These are phyloP conservation scores for Limonius californicus DNA, from an alignment of 1,140 invertebrate species.

Conservation along the genomic window DNA sequence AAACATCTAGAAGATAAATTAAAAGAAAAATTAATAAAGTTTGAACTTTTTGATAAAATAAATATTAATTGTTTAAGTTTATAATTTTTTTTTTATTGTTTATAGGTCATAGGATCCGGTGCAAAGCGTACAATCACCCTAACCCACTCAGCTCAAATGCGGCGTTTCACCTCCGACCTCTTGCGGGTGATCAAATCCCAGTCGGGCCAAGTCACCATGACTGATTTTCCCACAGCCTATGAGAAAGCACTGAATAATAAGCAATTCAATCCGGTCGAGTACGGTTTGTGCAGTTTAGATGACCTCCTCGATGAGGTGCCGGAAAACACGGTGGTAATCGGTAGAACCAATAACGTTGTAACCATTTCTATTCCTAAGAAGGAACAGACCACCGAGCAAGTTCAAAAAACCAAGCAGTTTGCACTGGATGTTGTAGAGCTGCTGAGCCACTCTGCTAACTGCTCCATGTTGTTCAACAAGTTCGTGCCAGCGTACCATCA, in stretches of 20 bases:
- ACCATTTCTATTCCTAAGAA: slow-evolving; percentile 70
- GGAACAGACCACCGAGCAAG: slow-evolving; percentile 73
- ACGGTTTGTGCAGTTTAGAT: slow-evolving; percentile 72
- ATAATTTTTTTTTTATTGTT: too few relatives aligned
- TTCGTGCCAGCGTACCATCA: slow-evolving; percentile 96
- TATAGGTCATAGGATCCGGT: slow-evolving; percentile 82
- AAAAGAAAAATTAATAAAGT: too few relatives aligned
- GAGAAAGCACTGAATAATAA: slow-evolving; percentile 65
- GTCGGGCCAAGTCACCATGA: slow-evolving; percentile 68
- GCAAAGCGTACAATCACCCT: slow-evolving; percentile 81
- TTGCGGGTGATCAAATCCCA: slow-evolving; percentile 78
- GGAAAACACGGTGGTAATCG: slow-evolving; percentile 64
- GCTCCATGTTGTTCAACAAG: slow-evolving; percentile 84
- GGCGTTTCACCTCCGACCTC: slow-evolving; percentile 85
- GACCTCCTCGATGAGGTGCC: slow-evolving; percentile 73
- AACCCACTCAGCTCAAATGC: slow-evolving; percentile 81
- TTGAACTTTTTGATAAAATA: too few relatives aligned
- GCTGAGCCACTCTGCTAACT: slow-evolving; percentile 79
- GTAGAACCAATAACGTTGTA: slow-evolving; percentile 54
- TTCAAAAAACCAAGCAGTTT: slow-evolving; percentile 70
- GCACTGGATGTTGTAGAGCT: slow-evolving; percentile 76
- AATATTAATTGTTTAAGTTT: too few relatives aligned
- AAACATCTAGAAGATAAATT: too few relatives aligned
- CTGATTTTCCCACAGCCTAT: slow-evolving; percentile 73
- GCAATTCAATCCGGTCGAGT: slow-evolving; percentile 72